These are phyloP conservation scores for Crematogaster levior DNA, from an alignment of 2,888 invertebrate species.

Conservation along the genomic window DNA sequence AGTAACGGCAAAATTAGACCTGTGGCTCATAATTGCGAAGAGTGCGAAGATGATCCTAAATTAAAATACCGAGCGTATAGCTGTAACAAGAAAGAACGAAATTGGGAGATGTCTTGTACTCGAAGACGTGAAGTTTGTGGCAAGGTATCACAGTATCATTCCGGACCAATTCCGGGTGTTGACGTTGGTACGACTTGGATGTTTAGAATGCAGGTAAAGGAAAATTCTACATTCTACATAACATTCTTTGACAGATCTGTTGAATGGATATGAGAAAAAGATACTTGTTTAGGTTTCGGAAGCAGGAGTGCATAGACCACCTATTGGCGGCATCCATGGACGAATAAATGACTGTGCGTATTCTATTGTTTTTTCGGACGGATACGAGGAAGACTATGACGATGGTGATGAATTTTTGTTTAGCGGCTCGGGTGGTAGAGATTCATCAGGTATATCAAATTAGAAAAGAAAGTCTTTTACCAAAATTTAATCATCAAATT, in stretches of 20 bases:
- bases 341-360: too few species aligned
- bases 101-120: constrained; percentile 95
- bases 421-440: constrained; percentile 94
- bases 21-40: constrained; percentile 88
- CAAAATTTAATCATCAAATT: neutral
- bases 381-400: too few species aligned
- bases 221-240: neutral
- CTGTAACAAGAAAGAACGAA: constrained; percentile 87
- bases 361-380: too few species aligned
- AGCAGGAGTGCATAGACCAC: constrained; percentile 93
- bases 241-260: constrained; percentile 19
- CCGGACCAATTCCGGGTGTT: constrained; percentile 93
- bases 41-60: constrained; percentile 89
- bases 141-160: constrained; percentile 91
- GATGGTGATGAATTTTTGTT: constrained; percentile 93
- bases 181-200: constrained; percentile 94
- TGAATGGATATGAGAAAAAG: constrained; percentile 15
- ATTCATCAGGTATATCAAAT: constrained; percentile 88
- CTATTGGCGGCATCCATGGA: constrained; percentile 95
- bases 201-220: constrained; percentile 88
- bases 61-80: constrained; percentile 91
- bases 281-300: constrained; percentile 89
- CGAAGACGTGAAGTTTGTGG: constrained; percentile 89
- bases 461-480: neutral
- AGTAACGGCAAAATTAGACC: constrained; percentile 86